Evolutionary conservation across 2,113 vertebrate genomes (phyloP).

Genomic region (Vireo altiloquus): DNA sequence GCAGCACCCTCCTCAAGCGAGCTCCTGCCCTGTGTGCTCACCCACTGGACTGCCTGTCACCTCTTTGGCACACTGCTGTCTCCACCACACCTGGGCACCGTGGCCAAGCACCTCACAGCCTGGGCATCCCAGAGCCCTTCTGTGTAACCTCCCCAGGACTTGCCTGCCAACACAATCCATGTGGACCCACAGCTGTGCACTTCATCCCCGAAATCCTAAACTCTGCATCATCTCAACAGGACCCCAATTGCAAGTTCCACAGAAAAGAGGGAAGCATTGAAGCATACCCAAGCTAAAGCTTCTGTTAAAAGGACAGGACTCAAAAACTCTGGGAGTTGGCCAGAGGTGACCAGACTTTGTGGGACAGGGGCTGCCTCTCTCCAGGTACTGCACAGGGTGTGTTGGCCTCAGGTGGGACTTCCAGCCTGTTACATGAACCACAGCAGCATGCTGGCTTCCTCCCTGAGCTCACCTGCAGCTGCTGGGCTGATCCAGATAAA

Average conservation of each 20-base stretch:
- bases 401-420: neutral
- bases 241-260: neutral
- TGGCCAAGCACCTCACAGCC: too few relatives aligned
- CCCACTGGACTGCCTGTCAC: neutral
- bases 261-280: neutral
- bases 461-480: neutral
- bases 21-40: neutral
- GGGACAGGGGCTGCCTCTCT: neutral
- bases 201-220: neutral
- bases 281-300: neutral
- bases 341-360: neutral
- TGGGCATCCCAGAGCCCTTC: neutral
- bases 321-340: neutral
- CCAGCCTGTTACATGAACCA: neutral
- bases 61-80: neutral
- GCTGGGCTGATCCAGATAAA: neutral
- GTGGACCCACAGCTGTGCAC: neutral
- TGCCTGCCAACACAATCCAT: neutral
- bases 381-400: too few relatives aligned
- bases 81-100: neutral
- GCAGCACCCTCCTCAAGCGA: rapidly evolving
- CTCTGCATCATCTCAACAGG: neutral
- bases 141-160: neutral
- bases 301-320: neutral
- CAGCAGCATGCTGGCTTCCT: neutral